Evolutionary conservation across 2,797 vertebrate species (phyloP).

Genomic region (Botia almorhae): DNA sequence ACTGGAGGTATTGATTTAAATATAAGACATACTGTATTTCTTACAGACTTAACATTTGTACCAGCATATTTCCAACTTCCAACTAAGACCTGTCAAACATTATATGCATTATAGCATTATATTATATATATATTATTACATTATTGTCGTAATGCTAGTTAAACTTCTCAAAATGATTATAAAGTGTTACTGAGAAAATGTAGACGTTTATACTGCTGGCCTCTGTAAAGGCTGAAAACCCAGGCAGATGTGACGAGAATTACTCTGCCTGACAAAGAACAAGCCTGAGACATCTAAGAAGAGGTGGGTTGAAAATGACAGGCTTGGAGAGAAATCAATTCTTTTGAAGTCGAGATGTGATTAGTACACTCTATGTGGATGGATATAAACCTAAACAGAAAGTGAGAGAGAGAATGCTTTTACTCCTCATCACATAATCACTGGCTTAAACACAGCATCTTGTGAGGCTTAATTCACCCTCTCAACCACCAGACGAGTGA

Average conservation of each 20-base stretch:
- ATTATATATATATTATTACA: no score
- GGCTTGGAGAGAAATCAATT: constrained; percentile 4
- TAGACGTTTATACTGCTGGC: background rate
- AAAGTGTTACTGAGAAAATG: no score
- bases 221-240: background rate
- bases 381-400: constrained; percentile 16
- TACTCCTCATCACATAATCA: constrained; percentile 21
- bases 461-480: constrained; percentile 2
- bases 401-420: background rate
- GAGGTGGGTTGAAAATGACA: constrained; percentile 16
- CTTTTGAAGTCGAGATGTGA: constrained; percentile 29
- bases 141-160: no score
- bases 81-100: no score
- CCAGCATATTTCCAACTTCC: no score
- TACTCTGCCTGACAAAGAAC: background rate
- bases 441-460: constrained; percentile 10
- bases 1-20: background rate
- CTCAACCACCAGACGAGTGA: constrained; percentile 8
- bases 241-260: background rate
- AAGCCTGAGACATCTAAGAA: constrained; percentile 8
- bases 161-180: no score
- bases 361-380: background rate
- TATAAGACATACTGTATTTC: background rate
- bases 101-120: no score
- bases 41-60: background rate